Evolutionary conservation across 2,113 vertebrate species (phyloP).

Genomic region (Triplophysa siluroides): DNA sequence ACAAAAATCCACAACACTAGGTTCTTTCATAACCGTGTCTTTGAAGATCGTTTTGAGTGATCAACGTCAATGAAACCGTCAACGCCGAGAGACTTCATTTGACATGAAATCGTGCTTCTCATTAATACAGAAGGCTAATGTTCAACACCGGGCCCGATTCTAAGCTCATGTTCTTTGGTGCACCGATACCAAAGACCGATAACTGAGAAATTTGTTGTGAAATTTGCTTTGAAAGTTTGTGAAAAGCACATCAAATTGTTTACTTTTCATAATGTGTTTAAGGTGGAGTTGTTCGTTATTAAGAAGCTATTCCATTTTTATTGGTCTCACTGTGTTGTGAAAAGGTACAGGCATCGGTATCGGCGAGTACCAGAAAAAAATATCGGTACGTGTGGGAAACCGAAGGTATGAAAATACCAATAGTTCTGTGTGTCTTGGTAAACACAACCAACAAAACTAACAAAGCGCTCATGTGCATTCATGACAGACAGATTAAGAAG

Average conservation of each 20-base stretch:
- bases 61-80: constrained; percentile 67
- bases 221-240: too few relatives aligned
- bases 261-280: too few relatives aligned
- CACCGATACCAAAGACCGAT: too few relatives aligned
- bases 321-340: too few relatives aligned
- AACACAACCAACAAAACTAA: not conserved
- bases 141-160: not conserved
- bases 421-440: not conserved
- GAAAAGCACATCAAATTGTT: too few relatives aligned
- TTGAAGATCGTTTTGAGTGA: constrained; percentile 73
- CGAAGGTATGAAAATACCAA: not conserved
- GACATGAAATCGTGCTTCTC: constrained; percentile 52
- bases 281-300: too few relatives aligned
- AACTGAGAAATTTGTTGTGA: too few relatives aligned
- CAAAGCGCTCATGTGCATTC: not conserved
- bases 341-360: too few relatives aligned
- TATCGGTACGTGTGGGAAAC: too few relatives aligned
- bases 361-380: too few relatives aligned
- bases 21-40: constrained; percentile 65
- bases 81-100: constrained; percentile 47
- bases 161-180: not conserved
- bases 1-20: constrained; percentile 39
- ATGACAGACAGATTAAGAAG: not conserved
- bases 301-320: too few relatives aligned
- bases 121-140: constrained; percentile 50